These are phyloP conservation scores for Myotis myotis DNA, from an alignment of 2,797 vertebrate genomes.

Conservation along the genomic window DNA sequence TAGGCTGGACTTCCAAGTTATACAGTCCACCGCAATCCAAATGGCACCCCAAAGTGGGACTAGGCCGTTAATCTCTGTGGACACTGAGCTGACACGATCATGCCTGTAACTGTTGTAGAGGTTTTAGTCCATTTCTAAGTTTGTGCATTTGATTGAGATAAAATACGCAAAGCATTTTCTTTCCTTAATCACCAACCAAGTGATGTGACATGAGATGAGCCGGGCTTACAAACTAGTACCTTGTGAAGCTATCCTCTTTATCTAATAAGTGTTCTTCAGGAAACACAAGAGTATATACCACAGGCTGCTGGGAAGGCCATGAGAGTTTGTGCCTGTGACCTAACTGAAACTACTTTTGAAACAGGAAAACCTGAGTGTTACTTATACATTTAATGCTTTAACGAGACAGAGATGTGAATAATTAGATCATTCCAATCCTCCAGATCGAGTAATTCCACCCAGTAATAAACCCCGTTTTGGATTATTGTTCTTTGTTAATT, in stretches of 20 bases:
- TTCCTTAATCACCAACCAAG: neutral
- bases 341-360: conserved; percentile 50
- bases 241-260: neutral
- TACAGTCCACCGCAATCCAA: neutral
- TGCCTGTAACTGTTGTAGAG: neutral
- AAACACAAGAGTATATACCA: neutral
- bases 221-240: neutral
- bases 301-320: neutral
- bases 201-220: conserved; percentile 7
- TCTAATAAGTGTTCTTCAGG: neutral
- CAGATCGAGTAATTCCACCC: conserved; percentile 26
- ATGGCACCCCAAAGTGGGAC: neutral
- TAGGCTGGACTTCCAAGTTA: neutral
- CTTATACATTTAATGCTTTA: conserved; percentile 4
- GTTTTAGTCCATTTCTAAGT: neutral
- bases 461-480: conserved; percentile 52
- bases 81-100: neutral
- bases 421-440: conserved; percentile 46
- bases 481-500: conserved; percentile 67
- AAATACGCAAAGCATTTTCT: conserved; percentile 29
- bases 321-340: neutral
- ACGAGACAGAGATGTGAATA: conserved; percentile 29
- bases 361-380: conserved; percentile 17
- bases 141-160: neutral
- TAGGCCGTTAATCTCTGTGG: neutral